Conservation (phyloP, 1,140 invertebrate species). For the Leptonema lineaticorne region DNA sequence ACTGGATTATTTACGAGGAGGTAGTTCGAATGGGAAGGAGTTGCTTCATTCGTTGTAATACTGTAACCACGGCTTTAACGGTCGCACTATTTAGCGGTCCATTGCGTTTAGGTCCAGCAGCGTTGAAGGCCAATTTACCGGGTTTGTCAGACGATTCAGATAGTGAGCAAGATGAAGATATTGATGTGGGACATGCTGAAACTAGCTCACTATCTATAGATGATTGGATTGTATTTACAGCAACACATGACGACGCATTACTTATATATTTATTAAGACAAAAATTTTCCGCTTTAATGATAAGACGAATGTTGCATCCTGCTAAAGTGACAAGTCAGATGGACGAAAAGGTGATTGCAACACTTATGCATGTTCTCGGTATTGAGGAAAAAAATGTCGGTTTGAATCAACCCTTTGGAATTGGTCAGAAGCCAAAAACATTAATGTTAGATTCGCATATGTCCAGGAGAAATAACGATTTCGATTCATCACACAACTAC, state of each 20-base stretch:
- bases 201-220: constrained; percentile 60
- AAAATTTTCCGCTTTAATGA: constrained; percentile 75
- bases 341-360: constrained; percentile 72
- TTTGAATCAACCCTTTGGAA: constrained; percentile 71
- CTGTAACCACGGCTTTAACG: constrained; percentile 75
- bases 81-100: constrained; percentile 80
- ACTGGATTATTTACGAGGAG: constrained; percentile 86
- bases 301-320: constrained; percentile 71
- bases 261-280: constrained; percentile 72
- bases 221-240: constrained; percentile 78
- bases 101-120: constrained; percentile 57
- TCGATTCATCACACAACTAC: background rate
- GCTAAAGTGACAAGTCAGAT: constrained; percentile 63
- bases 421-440: constrained; percentile 71
- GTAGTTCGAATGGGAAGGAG: constrained; percentile 67
- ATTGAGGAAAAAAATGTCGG: constrained; percentile 72
- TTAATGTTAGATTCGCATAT: constrained; percentile 14
- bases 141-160: constrained; percentile 54
- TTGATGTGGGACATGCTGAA: constrained; percentile 45
- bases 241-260: constrained; percentile 66
- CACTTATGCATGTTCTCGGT: constrained; percentile 67
- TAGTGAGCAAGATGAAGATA: constrained; percentile 56
- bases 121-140: constrained; percentile 50
- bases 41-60: constrained; percentile 72
- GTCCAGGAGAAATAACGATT: background rate